A percentile compares a stretch with the other conserved stretches of the same genome.
Evolutionary conservation across 2,797 vertebrate genomes (phyloP).

Genomic region (Pyrocephalus nanus): DNA sequence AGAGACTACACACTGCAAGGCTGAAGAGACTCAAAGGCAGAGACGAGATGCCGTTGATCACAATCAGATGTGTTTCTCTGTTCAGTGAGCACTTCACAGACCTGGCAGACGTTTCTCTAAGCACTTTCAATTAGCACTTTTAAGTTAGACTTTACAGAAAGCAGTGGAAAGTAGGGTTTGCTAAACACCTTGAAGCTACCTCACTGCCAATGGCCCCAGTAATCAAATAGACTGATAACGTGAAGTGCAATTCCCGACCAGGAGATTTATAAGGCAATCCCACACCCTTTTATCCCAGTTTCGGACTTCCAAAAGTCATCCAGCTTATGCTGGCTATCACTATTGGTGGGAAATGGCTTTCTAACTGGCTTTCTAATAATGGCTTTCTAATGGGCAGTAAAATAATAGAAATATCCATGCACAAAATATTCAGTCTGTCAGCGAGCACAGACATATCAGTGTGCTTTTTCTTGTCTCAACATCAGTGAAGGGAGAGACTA

Average conservation of each 20-base stretch:
- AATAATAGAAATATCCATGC: neutral
- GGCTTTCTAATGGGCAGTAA: neutral
- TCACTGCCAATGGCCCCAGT: neutral
- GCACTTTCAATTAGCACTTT: neutral
- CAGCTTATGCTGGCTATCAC: neutral
- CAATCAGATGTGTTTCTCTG: neutral
- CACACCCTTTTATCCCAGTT: neutral
- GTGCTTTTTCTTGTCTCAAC: neutral
- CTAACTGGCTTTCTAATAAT: neutral
- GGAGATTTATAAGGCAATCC: neutral
- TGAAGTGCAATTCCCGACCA: neutral
- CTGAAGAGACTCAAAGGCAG: neutral
- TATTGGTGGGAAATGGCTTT: neutral
- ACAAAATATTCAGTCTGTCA: neutral
- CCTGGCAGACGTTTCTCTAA: fast-evolving
- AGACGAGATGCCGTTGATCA: neutral
- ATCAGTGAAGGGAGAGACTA: neutral
- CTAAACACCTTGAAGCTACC: neutral
- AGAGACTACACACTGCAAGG: neutral
- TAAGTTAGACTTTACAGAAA: neutral
- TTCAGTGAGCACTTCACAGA: neutral
- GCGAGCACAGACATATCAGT: neutral
- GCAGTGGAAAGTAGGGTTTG: neutral
- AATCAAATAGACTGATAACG: neutral
- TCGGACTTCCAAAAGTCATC: neutral